phyloP scores from a whole-genome alignment of 2,888 invertebrate genomes.

The Rhaphigaster nebulosa region DNA sequence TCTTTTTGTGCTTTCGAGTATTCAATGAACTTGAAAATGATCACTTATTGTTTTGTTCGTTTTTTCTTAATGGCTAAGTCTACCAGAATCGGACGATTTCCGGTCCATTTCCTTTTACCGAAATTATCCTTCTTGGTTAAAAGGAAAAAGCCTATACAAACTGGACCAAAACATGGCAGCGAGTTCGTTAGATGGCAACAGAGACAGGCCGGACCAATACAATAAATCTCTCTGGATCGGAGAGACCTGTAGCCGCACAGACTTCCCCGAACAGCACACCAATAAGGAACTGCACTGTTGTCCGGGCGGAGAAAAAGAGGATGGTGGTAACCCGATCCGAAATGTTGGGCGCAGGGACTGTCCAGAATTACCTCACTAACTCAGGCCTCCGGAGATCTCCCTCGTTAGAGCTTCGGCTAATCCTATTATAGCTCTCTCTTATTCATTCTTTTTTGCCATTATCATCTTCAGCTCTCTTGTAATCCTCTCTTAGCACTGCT shows the following conservation, averaged over 20 bases:
- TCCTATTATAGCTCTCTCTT: conserved; percentile 17
- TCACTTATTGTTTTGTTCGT: no score
- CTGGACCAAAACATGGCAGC: neutral
- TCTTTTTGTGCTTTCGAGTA: no score
- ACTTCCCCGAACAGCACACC: neutral
- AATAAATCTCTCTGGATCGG: neutral
- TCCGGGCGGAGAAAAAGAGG: neutral
- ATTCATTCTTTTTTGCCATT: conserved; percentile 26
- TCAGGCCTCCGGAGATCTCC: neutral
- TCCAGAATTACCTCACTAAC: neutral
- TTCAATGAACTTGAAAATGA: no score
- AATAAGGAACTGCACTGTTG: conserved; percentile 19
- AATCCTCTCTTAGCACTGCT: neutral
- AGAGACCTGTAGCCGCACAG: conserved; percentile 5
- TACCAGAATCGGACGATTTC: neutral
- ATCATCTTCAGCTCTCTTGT: conserved; percentile 21
- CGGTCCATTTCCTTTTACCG: neutral
- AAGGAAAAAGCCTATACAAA: neutral
- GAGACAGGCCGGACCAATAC: neutral
- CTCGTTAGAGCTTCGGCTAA: neutral
- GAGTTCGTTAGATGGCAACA: conserved; percentile 13
- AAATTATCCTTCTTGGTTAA: neutral
- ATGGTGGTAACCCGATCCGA: neutral
- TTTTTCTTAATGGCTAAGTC: neutral
- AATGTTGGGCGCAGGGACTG: conserved; percentile 23